phyloP scores from a whole-genome alignment of 2,888 invertebrate genomes.

The Aricia artaxerxes region DNA sequence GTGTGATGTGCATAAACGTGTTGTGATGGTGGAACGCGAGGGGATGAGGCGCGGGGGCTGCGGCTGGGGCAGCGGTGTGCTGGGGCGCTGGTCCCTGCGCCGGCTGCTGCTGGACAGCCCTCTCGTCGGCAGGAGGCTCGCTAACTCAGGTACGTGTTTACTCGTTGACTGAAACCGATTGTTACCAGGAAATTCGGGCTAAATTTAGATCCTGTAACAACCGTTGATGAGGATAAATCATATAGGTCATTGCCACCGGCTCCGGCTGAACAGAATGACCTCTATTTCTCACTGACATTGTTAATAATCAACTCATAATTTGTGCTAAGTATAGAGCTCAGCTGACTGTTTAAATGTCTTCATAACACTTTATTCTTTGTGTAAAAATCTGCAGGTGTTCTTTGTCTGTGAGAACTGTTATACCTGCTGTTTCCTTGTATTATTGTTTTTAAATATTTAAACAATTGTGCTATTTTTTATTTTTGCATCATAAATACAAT shows the following conservation, averaged over 20 bases:
- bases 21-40: slow-evolving; percentile 72
- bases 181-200: not conserved
- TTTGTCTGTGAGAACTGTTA: not conserved
- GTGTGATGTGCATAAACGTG: slow-evolving; percentile 59
- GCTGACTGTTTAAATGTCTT: slow-evolving; percentile 31
- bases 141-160: slow-evolving; percentile 65
- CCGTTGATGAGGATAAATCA: slow-evolving; percentile 49
- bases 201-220: slow-evolving; percentile 40
- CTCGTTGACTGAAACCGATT: not conserved
- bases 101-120: slow-evolving; percentile 86
- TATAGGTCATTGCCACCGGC: slow-evolving; percentile 50
- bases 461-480: no score
- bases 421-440: not conserved
- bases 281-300: slow-evolving; percentile 37
- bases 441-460: not conserved
- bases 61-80: slow-evolving; percentile 72
- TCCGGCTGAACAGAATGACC: slow-evolving; percentile 35
- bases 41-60: slow-evolving; percentile 71
- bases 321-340: slow-evolving; percentile 37
- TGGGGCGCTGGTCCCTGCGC: slow-evolving; percentile 84
- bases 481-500: not conserved
- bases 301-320: slow-evolving; percentile 35
- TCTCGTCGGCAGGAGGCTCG: slow-evolving; percentile 83
- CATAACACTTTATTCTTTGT: not conserved
- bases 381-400: slow-evolving; percentile 3